Base-by-base conservation (phyloP, 1,140 invertebrate genomes). In the Tetramorium simillimum region DNA sequence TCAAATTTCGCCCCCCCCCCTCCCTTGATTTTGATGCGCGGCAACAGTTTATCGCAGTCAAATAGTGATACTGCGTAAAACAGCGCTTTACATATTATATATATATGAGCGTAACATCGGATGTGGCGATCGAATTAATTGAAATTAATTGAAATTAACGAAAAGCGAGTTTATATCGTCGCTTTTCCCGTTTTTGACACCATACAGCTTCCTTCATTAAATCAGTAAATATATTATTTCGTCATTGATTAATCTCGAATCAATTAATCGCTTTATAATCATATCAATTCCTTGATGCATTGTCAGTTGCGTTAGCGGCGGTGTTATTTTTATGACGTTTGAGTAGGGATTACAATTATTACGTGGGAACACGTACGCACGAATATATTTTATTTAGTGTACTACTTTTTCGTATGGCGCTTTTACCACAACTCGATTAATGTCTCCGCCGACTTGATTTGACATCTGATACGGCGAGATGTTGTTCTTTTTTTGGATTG, bases 61-160 rank as follows among this genome's bases (percentile, higher is more conserved):
- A 43, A 24, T 43, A 43, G n/a, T 16, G 40, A 77, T 77, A 43
- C 40, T n/a, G 21, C 10, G 0, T 77, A 14, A 62, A 62, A 43
- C 56, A 40, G 33, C 21, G 7, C 18, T 58, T 21, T 18, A 10
- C n/a, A 9, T 28, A 4, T 9, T 33, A 53, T 33, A 33, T 33
- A 51, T 73, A 14, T 56, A 75, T 37, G 24, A 21, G 28, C 51
- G 18, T 37, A 49, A 72, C 16, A 28, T 46, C 14, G 65, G n/a
- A n/a, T n/a, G 12, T 33, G 12, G 16, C 18, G 46, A 53, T 53
- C 10, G 18, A 5, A 58, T 76, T 76, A 76, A 76, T 40, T 62
- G 21, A 70, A 70, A 28, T 70, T 70, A 70, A 65, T 58, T 51
- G 33, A 76, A 58, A 40, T 76, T 76, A 76, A 72, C 43, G 69